These are phyloP conservation scores for zebrafish (Danio rerio) DNA, from an alignment of 2,113 vertebrate species.

Conservation along the genomic window GRCz12tu NC_133188.1:40694501-40695000, in stretches of 20 bases:
- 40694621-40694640: background rate
- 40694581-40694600: slow-evolving; percentile 2
- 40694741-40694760: background rate
- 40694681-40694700: background rate
- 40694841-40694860: slow-evolving; percentile 68
- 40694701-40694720: background rate
- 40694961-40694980: no score
- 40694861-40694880: slow-evolving; percentile 67
- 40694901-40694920: slow-evolving; percentile 76
- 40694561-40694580: background rate
- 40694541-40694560: slow-evolving; percentile 10
- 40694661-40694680: background rate
- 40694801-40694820: slow-evolving; percentile 79
- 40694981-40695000: no score
- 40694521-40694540: slow-evolving; percentile 64
- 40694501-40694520: slow-evolving; percentile 79
- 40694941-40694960: background rate
- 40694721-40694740: no score
- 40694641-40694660: background rate
- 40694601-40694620: background rate
- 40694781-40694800: slow-evolving; percentile 78
- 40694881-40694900: slow-evolving; percentile 77
- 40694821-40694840: slow-evolving; percentile 73
- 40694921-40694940: slow-evolving; percentile 76
- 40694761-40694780: slow-evolving; percentile 43